Base-by-base conservation (phyloP, 2,797 vertebrate genomes). In the Chaetodon trifasciatus region DNA sequence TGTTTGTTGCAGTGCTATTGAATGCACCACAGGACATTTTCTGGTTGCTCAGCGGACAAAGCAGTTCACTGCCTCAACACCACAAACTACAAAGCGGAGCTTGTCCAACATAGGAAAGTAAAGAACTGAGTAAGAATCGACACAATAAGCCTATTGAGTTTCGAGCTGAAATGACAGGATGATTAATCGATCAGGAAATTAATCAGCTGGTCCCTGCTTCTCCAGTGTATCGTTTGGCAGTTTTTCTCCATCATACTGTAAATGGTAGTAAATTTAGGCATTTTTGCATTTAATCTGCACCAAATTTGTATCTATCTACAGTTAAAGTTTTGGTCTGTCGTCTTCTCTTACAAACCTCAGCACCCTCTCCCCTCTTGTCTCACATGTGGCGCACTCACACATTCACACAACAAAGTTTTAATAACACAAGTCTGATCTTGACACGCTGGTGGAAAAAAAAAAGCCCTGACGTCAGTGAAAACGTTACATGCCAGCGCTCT, bases 371-470 rank as follows among this genome's bases (percentile, higher is more conserved):
- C 23, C 10, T 68, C 2, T 16, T n/a, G 49, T 63, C n/a, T 46
- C 32, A 42, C 69, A 19, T 62, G 68, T 61, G 58, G 71, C 21
- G 10, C 52, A 42, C 62, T 63, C 55, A 52, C 71, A 76, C 70
- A 66, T 39, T 42, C 64, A 62, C 42, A 62, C 49, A 52, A 52
- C 67, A 68, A 42, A 35, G 58, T 56, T 76, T 71, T 70, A 75
- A 78, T 64, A 23, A 81, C 61, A 78, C 79, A 85, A 24, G 86
- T 81, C 64, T 70, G 70, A 75, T 79, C 73, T 70, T 83, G 74
- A 84, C 76, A 78, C 8, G 15, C 42, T n/a, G 68, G 61, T 72
- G 67, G 72, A 63, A 73, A 84, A n/a, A 70, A 39, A 74, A 63
- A 68, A 32, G 32, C 47, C 15, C 44, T 52, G 68, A 78, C 57